phyloP scores from a whole-genome alignment of 2,797 vertebrate genomes.

The Urosaurus nigricauda region DNA sequence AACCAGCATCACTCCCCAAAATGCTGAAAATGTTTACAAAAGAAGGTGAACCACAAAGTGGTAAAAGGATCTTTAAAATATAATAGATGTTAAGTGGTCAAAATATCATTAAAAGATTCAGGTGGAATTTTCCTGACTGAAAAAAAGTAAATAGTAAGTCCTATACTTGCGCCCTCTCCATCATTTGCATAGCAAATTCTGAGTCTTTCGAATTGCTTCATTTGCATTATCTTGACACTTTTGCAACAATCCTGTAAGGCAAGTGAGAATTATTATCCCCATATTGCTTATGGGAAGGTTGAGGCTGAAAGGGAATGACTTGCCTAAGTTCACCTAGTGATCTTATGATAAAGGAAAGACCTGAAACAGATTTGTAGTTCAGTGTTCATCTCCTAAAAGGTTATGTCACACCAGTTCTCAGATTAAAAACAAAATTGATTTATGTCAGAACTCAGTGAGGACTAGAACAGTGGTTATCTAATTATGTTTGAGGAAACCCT shows the following conservation, averaged over 20 bases:
- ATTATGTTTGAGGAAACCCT: neutral
- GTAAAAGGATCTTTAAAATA: neutral
- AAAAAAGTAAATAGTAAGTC: neutral
- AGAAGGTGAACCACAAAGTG: no score
- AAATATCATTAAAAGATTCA: neutral
- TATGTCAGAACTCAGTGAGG: neutral
- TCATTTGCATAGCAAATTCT: neutral
- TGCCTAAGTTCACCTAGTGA: no score
- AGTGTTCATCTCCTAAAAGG: neutral
- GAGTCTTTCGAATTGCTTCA: neutral
- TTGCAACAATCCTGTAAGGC: no score
- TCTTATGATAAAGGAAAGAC: no score
- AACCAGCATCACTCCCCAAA: constrained; percentile 46
- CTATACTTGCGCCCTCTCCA: neutral
- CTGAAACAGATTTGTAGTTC: neutral
- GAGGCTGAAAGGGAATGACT: no score
- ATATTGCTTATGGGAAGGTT: no score
- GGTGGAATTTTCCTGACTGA: neutral
- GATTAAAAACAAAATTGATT: neutral
- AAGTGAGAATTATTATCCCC: no score
- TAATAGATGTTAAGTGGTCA: neutral
- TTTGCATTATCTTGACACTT: neutral
- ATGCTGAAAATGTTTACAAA: constrained; percentile 6
- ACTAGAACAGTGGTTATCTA: neutral
- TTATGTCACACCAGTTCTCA: no score